Evolutionary conservation across 2,797 vertebrate species (phyloP).

Genomic region (Eurystomus glaucurus): DNA sequence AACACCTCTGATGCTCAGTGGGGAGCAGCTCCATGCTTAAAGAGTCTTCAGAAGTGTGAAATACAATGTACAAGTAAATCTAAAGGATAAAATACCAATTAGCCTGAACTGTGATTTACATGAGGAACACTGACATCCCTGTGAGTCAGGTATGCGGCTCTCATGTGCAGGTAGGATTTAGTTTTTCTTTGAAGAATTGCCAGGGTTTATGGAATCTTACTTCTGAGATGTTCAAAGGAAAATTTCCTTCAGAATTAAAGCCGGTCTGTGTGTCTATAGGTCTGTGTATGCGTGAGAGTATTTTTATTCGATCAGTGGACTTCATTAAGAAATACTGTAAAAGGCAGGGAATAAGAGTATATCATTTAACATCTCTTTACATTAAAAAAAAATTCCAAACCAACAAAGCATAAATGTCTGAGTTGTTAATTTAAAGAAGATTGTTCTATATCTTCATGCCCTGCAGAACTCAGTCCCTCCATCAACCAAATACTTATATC

Average conservation of each 20-base stretch:
- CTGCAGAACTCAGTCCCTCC: not conserved
- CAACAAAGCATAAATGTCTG: not conserved
- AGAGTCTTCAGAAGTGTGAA: constrained; percentile 11
- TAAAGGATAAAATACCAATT: not conserved
- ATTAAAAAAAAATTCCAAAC: not conserved
- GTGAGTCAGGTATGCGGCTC: not conserved
- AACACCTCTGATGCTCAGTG: not conserved
- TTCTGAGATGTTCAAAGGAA: not conserved
- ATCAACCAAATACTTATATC: not conserved
- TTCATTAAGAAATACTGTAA: not conserved
- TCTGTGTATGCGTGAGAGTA: rapidly evolving
- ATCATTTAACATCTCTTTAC: not conserved
- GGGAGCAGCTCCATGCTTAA: not conserved
- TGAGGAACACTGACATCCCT: not conserved
- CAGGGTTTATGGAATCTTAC: not conserved
- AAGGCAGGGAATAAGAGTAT: not conserved
- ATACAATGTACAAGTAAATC: not conserved
- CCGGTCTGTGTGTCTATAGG: not conserved
- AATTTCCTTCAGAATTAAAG: not conserved
- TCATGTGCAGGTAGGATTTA: not conserved
- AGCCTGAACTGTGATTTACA: constrained; percentile 1
- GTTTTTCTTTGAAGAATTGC: not conserved
- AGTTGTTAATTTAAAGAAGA: not conserved
- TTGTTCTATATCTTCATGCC: not conserved
- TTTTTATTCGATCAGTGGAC: not conserved